These are phyloP conservation scores for Monodelphis domestica DNA, from an alignment of 2,797 vertebrate genomes.

Conservation along the genomic window DNA sequence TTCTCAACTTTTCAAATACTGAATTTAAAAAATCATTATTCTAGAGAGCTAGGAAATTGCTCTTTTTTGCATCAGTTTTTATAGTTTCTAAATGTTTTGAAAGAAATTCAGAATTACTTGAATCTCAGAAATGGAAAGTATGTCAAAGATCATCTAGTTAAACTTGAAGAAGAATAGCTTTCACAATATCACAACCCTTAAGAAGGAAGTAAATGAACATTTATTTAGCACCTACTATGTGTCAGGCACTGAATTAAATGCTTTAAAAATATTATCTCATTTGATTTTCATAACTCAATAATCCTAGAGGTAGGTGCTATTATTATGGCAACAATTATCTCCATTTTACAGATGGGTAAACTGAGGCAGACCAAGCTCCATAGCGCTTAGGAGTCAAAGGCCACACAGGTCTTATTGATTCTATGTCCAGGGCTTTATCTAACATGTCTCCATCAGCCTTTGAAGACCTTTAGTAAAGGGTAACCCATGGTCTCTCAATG, in stretches of 20 bases:
- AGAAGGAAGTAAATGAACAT: not conserved
- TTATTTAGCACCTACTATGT: not conserved
- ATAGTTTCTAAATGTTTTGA: slow-evolving; percentile 18
- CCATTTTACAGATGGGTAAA: not conserved
- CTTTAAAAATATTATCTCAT: not conserved
- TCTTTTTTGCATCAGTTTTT: not conserved
- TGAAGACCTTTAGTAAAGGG: not conserved
- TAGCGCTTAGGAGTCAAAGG: too few species aligned
- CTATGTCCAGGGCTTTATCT: not conserved
- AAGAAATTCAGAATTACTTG: slow-evolving; percentile 21
- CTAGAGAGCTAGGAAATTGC: not conserved
- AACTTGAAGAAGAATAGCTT: not conserved
- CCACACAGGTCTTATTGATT: not conserved
- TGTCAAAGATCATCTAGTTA: not conserved
- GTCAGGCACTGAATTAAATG: slow-evolving; percentile 24
- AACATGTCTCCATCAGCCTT: not conserved
- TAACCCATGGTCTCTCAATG: not conserved
- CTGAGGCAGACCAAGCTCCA: rapidly evolving
- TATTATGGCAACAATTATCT: too few species aligned
- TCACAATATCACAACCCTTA: slow-evolving; percentile 32
- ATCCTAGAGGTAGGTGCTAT: not conserved
- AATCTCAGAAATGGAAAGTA: not conserved
- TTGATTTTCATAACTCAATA: not conserved
- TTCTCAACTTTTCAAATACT: slow-evolving; percentile 8
- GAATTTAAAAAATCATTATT: slow-evolving; percentile 19